Base-by-base conservation (phyloP, 2,113 vertebrate species). In the Casuarius casuarius region DNA sequence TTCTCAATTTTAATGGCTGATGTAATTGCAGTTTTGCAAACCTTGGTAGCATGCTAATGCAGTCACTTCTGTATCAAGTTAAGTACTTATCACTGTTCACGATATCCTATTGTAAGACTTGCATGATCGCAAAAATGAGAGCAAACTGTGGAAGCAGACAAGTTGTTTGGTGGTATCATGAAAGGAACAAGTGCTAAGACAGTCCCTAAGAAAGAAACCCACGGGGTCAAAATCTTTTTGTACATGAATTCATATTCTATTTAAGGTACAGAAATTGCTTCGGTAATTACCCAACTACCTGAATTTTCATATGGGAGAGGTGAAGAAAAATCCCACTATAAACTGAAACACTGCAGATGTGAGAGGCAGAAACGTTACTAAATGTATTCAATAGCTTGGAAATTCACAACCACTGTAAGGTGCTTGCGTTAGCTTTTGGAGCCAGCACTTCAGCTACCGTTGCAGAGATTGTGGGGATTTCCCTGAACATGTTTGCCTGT, bases 21-120 rank as follows among this genome's bases (percentile, higher is more conserved):
- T 95, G 89, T 85, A 95, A 95, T 85, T 95, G 89, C 91, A 71
- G 84, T 29, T 95, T 73, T 77, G 71, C 67, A 92, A 31, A 85
- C 63, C 0, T 1, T 33, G 49, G 58, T 15, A 62, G 89, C 80
- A 92, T 89, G 88, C 52, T 54, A 84, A 85, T 81, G 76, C 66
- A 68, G 42, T 46, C 9, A 3, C 71, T 95, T 84, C 84, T 73
- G 42, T 28, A 40, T 4, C 42, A 8, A 93, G 48, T 28, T 2
- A 68, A 87, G 77, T 25, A 51, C n/a, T 83, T 71, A 31, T 29
- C 3, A 5, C 40, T 91, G 9, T 9, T 77, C 28, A 5, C 2
- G 2, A 7, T 56, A 13, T 1, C 1, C 56, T 31, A 68, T 29
- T 56, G 23, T 51, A 48, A 68, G 49, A 46, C 25, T 59, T 0